Evolutionary conservation across 2,888 invertebrate genomes (phyloP).

Genomic region (Aproaerema taeniolella): DNA sequence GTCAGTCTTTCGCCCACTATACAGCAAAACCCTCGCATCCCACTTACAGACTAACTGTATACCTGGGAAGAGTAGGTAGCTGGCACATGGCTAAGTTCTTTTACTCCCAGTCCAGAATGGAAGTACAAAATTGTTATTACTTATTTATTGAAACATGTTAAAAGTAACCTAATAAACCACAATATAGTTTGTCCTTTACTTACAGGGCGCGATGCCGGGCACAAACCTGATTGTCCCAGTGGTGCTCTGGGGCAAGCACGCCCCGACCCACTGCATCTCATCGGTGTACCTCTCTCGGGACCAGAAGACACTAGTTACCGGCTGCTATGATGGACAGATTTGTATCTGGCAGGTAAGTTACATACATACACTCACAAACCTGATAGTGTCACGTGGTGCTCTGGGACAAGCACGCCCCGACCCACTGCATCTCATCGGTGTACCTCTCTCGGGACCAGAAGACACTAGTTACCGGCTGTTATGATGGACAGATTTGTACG

Average conservation of each 20-base stretch:
- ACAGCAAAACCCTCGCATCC: too few relatives aligned
- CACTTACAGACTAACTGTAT: too few relatives aligned
- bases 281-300: slow-evolving; percentile 94
- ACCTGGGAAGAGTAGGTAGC: too few relatives aligned
- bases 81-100: too few relatives aligned
- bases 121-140: too few relatives aligned
- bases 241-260: slow-evolving; percentile 97
- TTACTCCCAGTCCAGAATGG: too few relatives aligned
- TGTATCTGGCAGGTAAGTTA: slow-evolving; percentile 94
- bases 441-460: slow-evolving; percentile 94
- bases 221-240: slow-evolving; percentile 97
- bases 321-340: slow-evolving; percentile 98
- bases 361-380: too few relatives aligned
- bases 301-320: slow-evolving; percentile 95
- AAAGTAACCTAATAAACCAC: too few relatives aligned
- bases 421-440: slow-evolving; percentile 96
- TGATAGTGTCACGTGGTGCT: slow-evolving; percentile 97
- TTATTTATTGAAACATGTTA: not conserved
- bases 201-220: slow-evolving; percentile 80
- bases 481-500: slow-evolving; percentile 98
- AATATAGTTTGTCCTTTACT: too few relatives aligned
- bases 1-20: too few relatives aligned
- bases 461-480: slow-evolving; percentile 96
- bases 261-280: slow-evolving; percentile 98
- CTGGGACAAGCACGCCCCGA: slow-evolving; percentile 98